Conservation (phyloP, 2,797 vertebrate genomes). For the Enteromius mattozi region DNA sequence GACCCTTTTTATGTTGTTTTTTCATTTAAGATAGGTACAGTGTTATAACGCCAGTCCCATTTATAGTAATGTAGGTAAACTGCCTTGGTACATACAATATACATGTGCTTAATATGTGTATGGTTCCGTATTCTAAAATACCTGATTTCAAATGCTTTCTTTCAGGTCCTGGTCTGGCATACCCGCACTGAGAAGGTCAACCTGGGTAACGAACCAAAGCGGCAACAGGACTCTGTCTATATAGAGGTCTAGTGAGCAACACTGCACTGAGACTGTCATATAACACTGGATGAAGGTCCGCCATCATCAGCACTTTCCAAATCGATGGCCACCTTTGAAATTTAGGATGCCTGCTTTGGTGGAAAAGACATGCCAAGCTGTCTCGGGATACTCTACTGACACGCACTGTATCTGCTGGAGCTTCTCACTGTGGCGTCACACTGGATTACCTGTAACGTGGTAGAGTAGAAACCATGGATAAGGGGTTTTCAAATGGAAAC, state of each 20-base stretch:
- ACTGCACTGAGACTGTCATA: conserved; percentile 20
- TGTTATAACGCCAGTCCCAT: neutral
- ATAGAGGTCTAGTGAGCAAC: conserved; percentile 88
- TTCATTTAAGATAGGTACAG: too few relatives aligned
- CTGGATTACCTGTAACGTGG: conserved; percentile 31
- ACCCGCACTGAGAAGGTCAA: conserved; percentile 97
- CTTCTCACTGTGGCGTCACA: conserved; percentile 33
- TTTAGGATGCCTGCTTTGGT: conserved; percentile 33
- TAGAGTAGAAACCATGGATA: conserved; percentile 27
- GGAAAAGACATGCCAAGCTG: conserved; percentile 13
- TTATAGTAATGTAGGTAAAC: neutral
- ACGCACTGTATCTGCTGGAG: conserved; percentile 3
- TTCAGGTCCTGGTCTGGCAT: conserved; percentile 97
- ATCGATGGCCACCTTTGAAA: conserved; percentile 45
- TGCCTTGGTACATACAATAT: neutral
- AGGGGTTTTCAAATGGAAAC: conserved; percentile 4
- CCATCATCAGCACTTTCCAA: conserved; percentile 49
- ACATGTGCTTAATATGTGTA: neutral
- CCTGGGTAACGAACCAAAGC: conserved; percentile 92
- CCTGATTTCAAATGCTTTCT: conserved; percentile 44
- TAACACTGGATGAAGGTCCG: conserved; percentile 33
- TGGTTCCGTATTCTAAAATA: neutral
- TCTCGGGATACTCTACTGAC: conserved; percentile 16
- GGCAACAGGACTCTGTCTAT: conserved; percentile 87
- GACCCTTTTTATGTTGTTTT: neutral